These are phyloP conservation scores for Lampris megalopsis DNA, from an alignment of 2,113 vertebrate species.

Conservation along the genomic window DNA sequence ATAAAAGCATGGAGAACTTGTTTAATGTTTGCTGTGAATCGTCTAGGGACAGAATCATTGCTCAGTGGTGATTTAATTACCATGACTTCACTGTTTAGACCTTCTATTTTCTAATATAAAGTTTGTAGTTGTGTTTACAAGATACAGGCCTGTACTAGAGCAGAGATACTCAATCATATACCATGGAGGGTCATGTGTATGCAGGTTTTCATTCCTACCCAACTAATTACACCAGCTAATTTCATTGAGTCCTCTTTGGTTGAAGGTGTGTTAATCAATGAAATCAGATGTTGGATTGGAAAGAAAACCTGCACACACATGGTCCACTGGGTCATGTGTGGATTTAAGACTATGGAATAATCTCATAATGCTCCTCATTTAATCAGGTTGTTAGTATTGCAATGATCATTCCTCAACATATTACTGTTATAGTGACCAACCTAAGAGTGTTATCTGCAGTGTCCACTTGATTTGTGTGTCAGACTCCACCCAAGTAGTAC, in stretches of 20 bases:
- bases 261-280: too few relatives aligned
- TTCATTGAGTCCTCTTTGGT: too few relatives aligned
- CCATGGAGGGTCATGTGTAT: too few relatives aligned
- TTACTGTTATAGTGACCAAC: neutral
- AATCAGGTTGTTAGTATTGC: neutral
- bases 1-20: neutral
- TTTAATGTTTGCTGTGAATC: slow-evolving; percentile 1
- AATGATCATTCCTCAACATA: neutral
- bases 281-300: too few relatives aligned
- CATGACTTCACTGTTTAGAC: slow-evolving; percentile 41
- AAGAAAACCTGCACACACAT: too few relatives aligned
- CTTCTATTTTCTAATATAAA: slow-evolving; percentile 35
- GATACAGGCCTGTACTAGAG: neutral
- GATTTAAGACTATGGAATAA: neutral
- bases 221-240: too few relatives aligned
- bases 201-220: too few relatives aligned
- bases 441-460: too few relatives aligned
- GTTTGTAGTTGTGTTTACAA: neutral
- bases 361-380: neutral
- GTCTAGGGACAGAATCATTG: slow-evolving; percentile 8
- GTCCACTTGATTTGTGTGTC: too few relatives aligned
- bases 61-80: slow-evolving; percentile 1
- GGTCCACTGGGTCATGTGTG: neutral
- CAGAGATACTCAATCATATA: too few relatives aligned
- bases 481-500: too few relatives aligned